A percentile compares a stretch with the other conserved stretches of the same genome.
Conservation (phyloP, 2,797 vertebrate genomes). For the Muscicapa comitata region DNA sequence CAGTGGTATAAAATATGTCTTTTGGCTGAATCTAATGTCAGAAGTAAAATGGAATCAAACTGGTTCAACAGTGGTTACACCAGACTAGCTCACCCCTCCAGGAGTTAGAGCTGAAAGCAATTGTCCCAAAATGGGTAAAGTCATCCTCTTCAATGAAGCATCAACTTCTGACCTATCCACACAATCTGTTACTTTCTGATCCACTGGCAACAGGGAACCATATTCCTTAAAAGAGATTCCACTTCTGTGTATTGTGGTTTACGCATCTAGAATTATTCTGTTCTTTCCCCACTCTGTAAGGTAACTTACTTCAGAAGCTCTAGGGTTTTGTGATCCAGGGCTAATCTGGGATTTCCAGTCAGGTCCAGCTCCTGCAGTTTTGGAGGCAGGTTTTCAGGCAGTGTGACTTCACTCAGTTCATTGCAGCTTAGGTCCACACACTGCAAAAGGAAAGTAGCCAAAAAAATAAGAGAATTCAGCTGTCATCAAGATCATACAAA, state of each 20-base stretch:
- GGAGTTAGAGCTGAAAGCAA: not conserved
- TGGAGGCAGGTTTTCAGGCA: constrained; percentile 93
- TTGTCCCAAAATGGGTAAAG: not conserved
- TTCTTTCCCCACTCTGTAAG: not conserved
- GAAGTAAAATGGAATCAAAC: not conserved
- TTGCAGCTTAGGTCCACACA: constrained; percentile 98
- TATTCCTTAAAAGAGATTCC: not conserved
- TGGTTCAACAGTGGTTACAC: not conserved
- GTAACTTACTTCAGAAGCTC: constrained; percentile 91
- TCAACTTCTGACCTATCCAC: not conserved
- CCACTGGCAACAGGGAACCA: not conserved
- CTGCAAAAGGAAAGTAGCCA: constrained; percentile 69
- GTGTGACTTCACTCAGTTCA: constrained; percentile 88
- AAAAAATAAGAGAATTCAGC: not conserved
- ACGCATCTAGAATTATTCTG: not conserved
- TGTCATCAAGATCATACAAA: not conserved
- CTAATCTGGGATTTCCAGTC: constrained; percentile 93
- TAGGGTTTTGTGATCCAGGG: constrained; percentile 92
- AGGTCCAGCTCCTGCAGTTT: constrained; percentile 96
- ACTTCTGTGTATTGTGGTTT: not conserved
- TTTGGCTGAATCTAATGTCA: not conserved
- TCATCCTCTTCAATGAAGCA: not conserved
- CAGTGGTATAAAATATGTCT: not conserved
- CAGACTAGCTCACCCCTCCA: not conserved
- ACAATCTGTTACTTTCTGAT: not conserved